Evolutionary conservation across 2,888 invertebrate species (phyloP).

Genomic region (Allophyes oxyacanthae): DNA sequence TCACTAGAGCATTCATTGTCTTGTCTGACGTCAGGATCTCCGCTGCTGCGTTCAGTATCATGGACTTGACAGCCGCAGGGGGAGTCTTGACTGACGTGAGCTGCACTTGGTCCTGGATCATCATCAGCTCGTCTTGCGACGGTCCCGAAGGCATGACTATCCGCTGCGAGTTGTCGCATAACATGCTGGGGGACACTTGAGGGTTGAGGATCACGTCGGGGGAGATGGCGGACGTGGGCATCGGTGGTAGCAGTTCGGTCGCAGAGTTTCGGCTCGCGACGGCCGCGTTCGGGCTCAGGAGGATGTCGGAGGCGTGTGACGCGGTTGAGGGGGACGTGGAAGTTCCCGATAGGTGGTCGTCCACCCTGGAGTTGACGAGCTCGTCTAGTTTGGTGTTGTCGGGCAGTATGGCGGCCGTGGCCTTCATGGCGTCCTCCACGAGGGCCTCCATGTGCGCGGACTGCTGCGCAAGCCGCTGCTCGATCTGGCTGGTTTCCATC

Average conservation of each 20-base stretch:
- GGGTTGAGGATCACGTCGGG: slow-evolving; percentile 90
- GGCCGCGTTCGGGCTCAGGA: slow-evolving; percentile 73
- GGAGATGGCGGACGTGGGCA: slow-evolving; percentile 77
- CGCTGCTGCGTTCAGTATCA: slow-evolving; percentile 93
- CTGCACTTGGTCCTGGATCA: slow-evolving; percentile 79
- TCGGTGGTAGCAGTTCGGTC: slow-evolving; percentile 69
- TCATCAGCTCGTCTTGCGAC: slow-evolving; percentile 77
- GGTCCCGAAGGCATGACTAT: slow-evolving; percentile 64
- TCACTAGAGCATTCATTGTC: slow-evolving; percentile 89
- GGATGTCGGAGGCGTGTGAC: slow-evolving; percentile 78
- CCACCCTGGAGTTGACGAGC: slow-evolving; percentile 86
- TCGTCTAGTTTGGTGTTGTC: slow-evolving; percentile 89
- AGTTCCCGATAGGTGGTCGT: slow-evolving; percentile 78
- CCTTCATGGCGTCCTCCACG: slow-evolving; percentile 85
- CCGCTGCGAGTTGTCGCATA: slow-evolving; percentile 73
- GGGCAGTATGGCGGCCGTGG: slow-evolving; percentile 81
- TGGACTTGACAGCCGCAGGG: slow-evolving; percentile 92
- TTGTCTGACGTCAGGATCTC: slow-evolving; percentile 91
- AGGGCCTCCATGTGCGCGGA: slow-evolving; percentile 85
- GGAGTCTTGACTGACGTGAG: slow-evolving; percentile 86
- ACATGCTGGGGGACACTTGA: slow-evolving; percentile 90
- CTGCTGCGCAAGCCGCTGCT: slow-evolving; percentile 79
- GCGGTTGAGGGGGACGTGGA: slow-evolving; percentile 73
- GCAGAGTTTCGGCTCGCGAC: slow-evolving; percentile 74
- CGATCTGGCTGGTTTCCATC: slow-evolving; percentile 75